A percentile compares a stretch with the other conserved stretches of the same genome.
Conservation (phyloP, 2,113 vertebrate species). For the Psephotus haematonotus region DNA sequence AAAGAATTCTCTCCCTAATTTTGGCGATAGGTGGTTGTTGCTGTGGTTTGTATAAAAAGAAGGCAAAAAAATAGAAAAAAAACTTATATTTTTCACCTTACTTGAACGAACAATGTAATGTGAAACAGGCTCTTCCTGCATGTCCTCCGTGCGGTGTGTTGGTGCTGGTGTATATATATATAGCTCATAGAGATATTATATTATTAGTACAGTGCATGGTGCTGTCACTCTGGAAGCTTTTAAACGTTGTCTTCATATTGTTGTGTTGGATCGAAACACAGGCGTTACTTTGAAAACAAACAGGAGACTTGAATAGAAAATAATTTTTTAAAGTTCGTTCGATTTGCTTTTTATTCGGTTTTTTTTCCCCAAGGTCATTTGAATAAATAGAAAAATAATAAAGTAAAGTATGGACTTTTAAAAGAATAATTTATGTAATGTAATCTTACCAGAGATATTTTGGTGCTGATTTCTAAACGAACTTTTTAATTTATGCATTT, state of each 20-base stretch:
- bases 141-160: slow-evolving; percentile 82
- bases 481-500: slow-evolving; percentile 79
- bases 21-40: slow-evolving; percentile 88
- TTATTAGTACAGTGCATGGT: slow-evolving; percentile 90
- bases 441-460: slow-evolving; percentile 68
- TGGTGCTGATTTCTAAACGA: slow-evolving; percentile 74
- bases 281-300: slow-evolving; percentile 65
- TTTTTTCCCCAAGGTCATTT: slow-evolving; percentile 47
- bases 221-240: slow-evolving; percentile 80
- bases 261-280: slow-evolving; percentile 62
- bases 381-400: slow-evolving; percentile 66
- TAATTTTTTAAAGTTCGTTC: slow-evolving; percentile 68
- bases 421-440: slow-evolving; percentile 77
- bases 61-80: slow-evolving; percentile 37
- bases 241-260: slow-evolving; percentile 73
- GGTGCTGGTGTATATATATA: slow-evolving; percentile 68
- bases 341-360: slow-evolving; percentile 68
- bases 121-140: slow-evolving; percentile 88
- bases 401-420: slow-evolving; percentile 57
- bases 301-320: slow-evolving; percentile 76
- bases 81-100: slow-evolving; percentile 82
- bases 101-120: slow-evolving; percentile 93
- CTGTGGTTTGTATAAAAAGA: slow-evolving; percentile 80
- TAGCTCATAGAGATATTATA: slow-evolving; percentile 75
- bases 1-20: slow-evolving; percentile 95